A percentile compares a stretch with the other conserved stretches of the same genome.
phyloP scores from a whole-genome alignment of 2,797 vertebrate species.

The Tokudaia tokunoshimensis region DNA sequence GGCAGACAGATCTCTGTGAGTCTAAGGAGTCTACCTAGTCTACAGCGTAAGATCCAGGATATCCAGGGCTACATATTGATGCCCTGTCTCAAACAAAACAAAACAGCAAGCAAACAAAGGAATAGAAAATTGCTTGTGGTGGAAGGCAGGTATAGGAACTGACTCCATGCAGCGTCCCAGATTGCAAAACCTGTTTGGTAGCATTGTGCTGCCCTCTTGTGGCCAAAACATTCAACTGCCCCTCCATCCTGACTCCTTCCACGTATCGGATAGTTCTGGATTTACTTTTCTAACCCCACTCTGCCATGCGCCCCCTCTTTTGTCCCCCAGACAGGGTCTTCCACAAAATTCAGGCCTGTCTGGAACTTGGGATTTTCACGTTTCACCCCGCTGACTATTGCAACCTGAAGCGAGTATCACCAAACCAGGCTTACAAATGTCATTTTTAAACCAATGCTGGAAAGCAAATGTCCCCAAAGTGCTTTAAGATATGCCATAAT shows the following conservation, averaged over 20 bases:
- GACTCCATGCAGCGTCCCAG: fast-evolving
- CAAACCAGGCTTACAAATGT: background rate
- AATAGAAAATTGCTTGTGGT: too few species aligned
- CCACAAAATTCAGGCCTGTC: background rate
- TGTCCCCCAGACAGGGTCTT: background rate
- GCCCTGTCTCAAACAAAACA: background rate
- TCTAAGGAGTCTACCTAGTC: background rate
- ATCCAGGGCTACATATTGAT: background rate
- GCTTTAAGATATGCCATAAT: background rate
- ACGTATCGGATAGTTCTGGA: background rate
- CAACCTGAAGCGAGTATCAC: background rate
- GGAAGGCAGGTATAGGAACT: background rate
- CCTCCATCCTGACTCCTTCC: background rate
- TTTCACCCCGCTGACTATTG: background rate
- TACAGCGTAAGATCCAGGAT: background rate
- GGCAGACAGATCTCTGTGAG: background rate
- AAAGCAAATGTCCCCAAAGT: background rate
- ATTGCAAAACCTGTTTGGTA: background rate
- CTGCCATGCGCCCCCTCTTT: too few species aligned
- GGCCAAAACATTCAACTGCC: background rate
- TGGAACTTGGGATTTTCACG: background rate
- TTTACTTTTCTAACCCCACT: background rate
- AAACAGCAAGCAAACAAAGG: background rate
- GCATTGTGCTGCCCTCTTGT: slow-evolving; percentile 59
- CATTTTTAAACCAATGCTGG: background rate